Evolutionary conservation across 2,113 vertebrate genomes (phyloP).

Genomic region (Myotis brandtii): DNA sequence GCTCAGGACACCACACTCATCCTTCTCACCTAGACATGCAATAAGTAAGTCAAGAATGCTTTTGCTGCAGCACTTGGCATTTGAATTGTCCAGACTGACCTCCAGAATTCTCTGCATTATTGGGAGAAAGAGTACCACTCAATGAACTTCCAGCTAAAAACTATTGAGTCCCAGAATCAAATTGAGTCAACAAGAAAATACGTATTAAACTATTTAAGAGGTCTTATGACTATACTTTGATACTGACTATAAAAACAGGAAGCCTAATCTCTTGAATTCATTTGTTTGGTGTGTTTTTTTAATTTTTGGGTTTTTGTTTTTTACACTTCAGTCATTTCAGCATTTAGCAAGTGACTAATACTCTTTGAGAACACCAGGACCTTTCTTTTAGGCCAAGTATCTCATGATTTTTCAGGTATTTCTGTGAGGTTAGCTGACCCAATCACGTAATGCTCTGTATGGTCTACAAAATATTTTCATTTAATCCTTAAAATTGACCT

Average conservation of each 20-base stretch:
- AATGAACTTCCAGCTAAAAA: not conserved
- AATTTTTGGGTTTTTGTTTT: not conserved
- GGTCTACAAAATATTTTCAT: not conserved
- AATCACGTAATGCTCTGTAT: not conserved
- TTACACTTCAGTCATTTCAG: slow-evolving; percentile 1
- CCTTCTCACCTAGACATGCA: not conserved
- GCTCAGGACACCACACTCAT: not conserved
- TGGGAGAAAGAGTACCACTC: not conserved
- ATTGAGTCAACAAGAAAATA: not conserved
- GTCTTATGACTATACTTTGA: slow-evolving; percentile 10
- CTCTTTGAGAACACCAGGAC: not conserved
- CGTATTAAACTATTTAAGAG: not conserved
- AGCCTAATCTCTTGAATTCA: not conserved
- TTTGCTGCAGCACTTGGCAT: not conserved
- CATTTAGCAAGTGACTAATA: slow-evolving; percentile 51
- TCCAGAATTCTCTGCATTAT: not conserved
- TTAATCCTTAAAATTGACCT: slow-evolving; percentile 12
- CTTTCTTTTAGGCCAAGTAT: not conserved
- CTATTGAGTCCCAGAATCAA: not conserved
- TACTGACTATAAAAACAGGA: not conserved
- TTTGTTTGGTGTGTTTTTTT: not conserved
- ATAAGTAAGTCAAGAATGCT: not conserved
- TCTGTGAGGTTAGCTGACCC: not conserved
- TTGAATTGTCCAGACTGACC: not conserved
- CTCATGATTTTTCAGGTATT: not conserved